These are phyloP conservation scores for Anthrax anthrax DNA, from an alignment of 2,888 invertebrate species.

Conservation along the genomic window DNA sequence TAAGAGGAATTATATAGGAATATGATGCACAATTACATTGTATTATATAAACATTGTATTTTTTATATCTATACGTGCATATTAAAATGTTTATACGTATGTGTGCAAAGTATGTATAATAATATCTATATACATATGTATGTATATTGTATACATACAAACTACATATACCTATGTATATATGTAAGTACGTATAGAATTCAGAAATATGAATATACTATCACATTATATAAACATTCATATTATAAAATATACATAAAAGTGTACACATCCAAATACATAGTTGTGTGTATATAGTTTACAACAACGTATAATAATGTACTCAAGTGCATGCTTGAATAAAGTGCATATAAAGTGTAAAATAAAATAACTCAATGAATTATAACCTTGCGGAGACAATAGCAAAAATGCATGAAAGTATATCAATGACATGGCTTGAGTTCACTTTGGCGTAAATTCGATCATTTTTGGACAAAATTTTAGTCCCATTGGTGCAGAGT, in stretches of 20 bases:
- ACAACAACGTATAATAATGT: neutral
- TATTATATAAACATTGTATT: slow-evolving; percentile 4
- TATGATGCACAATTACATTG: slow-evolving; percentile 5
- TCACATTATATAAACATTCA: too few species aligned
- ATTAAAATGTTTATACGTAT: too few species aligned
- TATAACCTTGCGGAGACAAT: slow-evolving; percentile 6
- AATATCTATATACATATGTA: too few species aligned
- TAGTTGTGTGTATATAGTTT: too few species aligned
- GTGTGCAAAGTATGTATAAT: neutral
- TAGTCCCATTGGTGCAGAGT: too few species aligned
- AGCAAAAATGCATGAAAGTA: slow-evolving; percentile 1
- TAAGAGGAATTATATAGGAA: slow-evolving; percentile 4
- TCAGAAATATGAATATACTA: too few species aligned
- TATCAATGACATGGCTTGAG: slow-evolving; percentile 1
- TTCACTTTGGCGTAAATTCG: neutral
- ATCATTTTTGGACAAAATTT: neutral
- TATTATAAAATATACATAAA: too few species aligned
- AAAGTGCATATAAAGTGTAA: slow-evolving; percentile 3
- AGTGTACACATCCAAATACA: too few species aligned
- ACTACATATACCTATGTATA: too few species aligned
- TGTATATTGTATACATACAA: too few species aligned
- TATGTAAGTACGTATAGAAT: too few species aligned
- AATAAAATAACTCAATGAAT: slow-evolving; percentile 7
- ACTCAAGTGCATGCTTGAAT: slow-evolving; percentile 4
- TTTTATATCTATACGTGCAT: too few species aligned